Conservation (phyloP, 1,140 invertebrate genomes). For the Oryzaephilus surinamensis region DNA sequence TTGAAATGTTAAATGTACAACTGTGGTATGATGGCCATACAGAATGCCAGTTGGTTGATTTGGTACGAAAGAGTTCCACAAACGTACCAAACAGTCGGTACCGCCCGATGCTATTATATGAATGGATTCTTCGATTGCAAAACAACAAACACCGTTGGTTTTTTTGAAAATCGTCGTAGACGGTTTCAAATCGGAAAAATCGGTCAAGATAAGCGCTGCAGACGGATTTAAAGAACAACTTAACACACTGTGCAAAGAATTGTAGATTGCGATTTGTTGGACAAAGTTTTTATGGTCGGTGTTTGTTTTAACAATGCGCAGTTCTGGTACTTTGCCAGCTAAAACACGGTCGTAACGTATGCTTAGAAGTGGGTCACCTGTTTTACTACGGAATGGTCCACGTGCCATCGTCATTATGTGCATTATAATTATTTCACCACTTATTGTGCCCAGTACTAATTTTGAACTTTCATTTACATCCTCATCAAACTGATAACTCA, state of each 20-base stretch:
- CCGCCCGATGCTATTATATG: conserved; percentile 59
- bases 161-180: conserved; percentile 18
- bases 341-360: conserved; percentile 46
- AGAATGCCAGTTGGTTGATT: conserved; percentile 48
- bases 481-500: conserved; percentile 52
- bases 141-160: conserved; percentile 44
- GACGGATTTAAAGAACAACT: conserved; percentile 43
- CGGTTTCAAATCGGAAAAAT: conserved; percentile 23
- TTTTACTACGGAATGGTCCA: conserved; percentile 53
- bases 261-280: conserved; percentile 51
- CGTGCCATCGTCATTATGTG: conserved; percentile 44
- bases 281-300: conserved; percentile 47
- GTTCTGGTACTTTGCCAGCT: conserved; percentile 25
- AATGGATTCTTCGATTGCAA: conserved; percentile 43
- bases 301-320: conserved; percentile 40
- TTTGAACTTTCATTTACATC: conserved; percentile 45
- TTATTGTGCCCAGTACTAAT: conserved; percentile 54
- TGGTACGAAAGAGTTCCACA: conserved; percentile 69
- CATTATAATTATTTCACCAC: conserved; percentile 51
- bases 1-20: conserved; percentile 54
- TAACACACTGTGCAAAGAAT: conserved; percentile 28
- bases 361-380: conserved; percentile 43
- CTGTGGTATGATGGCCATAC: conserved; percentile 55
- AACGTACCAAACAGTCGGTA: conserved; percentile 54
- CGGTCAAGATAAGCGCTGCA: conserved; percentile 25